Conservation (phyloP, 2,888 invertebrate species). For the Drosophila aldrichi region DNA sequence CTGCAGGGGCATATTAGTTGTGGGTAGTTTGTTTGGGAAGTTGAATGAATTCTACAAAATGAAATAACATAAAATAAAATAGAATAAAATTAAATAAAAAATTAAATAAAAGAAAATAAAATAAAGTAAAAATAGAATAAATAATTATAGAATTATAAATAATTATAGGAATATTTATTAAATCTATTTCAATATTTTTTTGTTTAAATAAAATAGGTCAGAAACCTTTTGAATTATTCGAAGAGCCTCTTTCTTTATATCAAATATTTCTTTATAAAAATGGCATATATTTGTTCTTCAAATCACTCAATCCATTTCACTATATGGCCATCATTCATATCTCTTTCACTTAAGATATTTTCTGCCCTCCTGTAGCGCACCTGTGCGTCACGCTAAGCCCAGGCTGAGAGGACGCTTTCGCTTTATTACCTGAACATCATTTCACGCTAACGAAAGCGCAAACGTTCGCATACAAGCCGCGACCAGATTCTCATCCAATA, state of each 20-base stretch:
- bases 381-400: constrained; percentile 18
- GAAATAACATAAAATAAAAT: too few relatives aligned
- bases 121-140: too few relatives aligned
- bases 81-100: too few relatives aligned
- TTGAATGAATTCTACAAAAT: too few relatives aligned
- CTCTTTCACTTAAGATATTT: neutral
- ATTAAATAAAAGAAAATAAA: too few relatives aligned
- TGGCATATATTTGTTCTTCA: neutral
- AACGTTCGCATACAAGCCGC: constrained; percentile 69
- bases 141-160: too few relatives aligned
- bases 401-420: constrained; percentile 25
- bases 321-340: neutral
- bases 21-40: neutral
- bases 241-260: too few relatives aligned
- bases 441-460: constrained; percentile 80
- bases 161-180: too few relatives aligned
- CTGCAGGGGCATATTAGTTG: constrained; percentile 18
- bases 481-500: constrained; percentile 56
- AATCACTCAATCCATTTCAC: neutral
- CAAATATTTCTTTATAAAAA: too few relatives aligned
- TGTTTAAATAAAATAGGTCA: too few relatives aligned
- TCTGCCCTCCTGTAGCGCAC: constrained; percentile 34
- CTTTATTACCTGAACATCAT: constrained; percentile 76
- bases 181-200: too few relatives aligned
- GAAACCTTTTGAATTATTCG: too few relatives aligned